Evolutionary conservation across 2,113 vertebrate genomes (phyloP).

Genomic region (Epinephelus moara): DNA sequence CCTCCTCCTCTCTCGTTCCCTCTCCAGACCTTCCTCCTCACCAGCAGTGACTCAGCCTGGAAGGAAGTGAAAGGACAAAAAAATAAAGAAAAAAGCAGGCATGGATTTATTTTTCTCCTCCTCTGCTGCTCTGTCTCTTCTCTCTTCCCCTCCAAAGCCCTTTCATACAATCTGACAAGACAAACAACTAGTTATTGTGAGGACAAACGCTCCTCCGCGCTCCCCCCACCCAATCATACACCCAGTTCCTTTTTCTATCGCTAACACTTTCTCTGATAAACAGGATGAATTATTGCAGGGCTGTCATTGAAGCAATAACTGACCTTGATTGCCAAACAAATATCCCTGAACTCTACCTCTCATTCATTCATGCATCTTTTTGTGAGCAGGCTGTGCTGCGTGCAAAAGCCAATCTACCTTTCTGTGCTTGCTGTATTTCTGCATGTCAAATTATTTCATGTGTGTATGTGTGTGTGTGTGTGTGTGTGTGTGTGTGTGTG

Average conservation of each 20-base stretch:
- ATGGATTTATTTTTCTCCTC: conserved; percentile 78
- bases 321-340: conserved; percentile 58
- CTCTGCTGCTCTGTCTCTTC: conserved; percentile 45
- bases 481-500: not conserved
- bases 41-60: conserved; percentile 95
- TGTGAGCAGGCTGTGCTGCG: conserved; percentile 9
- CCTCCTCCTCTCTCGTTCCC: conserved; percentile 81
- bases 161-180: conserved; percentile 87
- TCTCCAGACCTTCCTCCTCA: conserved; percentile 92
- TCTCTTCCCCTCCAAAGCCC: conserved; percentile 50
- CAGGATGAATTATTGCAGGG: conserved; percentile 64
- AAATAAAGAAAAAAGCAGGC: conserved; percentile 80
- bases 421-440: conserved; percentile 30
- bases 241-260: conserved; percentile 59
- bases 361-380: conserved; percentile 61
- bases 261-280: conserved; percentile 52
- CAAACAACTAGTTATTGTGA: conserved; percentile 86
- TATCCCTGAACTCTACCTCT: conserved; percentile 36
- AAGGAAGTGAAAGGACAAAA: conserved; percentile 90
- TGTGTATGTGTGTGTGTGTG: too few species aligned
- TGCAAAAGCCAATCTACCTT: conserved; percentile 12
- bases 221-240: conserved; percentile 36
- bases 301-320: conserved; percentile 48
- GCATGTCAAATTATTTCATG: conserved; percentile 33
- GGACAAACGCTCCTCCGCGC: conserved; percentile 54